Base-by-base conservation (phyloP, 2,113 vertebrate species). In the Limnothrissa miodon region DNA sequence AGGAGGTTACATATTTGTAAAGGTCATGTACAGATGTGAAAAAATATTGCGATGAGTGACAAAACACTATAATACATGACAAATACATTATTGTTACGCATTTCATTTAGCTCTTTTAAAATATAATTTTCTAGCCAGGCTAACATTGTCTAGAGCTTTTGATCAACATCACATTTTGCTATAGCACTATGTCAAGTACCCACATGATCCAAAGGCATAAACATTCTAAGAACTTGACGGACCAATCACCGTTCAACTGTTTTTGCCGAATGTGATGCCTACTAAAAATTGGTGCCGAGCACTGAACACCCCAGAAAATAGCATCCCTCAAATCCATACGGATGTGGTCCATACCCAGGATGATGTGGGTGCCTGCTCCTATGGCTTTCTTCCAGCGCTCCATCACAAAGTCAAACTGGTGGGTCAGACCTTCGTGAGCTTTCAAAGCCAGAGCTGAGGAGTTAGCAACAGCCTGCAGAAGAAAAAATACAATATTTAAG, bases 381-480 rank as follows among this genome's bases (percentile, higher is more conserved):
- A 92, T 86, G 29, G 87, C 89, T 85, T 93, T 96, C 48, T 86
- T 96, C 98, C 97, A 99, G 46, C 96, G 94, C 66, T 96, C 89
- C 53, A 94, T 82, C 80, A 96, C 90, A 80, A 83, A 87, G 81
- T 89, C 89, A 79, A 95, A 93, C 81, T 94, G 87, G 82, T 93
- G 90, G 0, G 91, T 86, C 25, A 92, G 87, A 2, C 91, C 92
- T 70, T 95, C 89, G 29, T 97, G 95, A 62, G 91, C 92, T 92
- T 93, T 96, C 86, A 99, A 92, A 83, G 95, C 95, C 92, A 95
- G 96, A 13, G 93, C 15, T 0, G 96, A 96, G 36, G 87, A 95
- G 84, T 79, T 94, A 81, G 74, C 89, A 44, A 95, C 85, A 79
- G 92, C 93, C 95, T 95, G 84, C 21, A 83, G 4, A 0, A 78